Conservation (phyloP, 1,140 invertebrate genomes). For the Scaptomyza graminum region DNA sequence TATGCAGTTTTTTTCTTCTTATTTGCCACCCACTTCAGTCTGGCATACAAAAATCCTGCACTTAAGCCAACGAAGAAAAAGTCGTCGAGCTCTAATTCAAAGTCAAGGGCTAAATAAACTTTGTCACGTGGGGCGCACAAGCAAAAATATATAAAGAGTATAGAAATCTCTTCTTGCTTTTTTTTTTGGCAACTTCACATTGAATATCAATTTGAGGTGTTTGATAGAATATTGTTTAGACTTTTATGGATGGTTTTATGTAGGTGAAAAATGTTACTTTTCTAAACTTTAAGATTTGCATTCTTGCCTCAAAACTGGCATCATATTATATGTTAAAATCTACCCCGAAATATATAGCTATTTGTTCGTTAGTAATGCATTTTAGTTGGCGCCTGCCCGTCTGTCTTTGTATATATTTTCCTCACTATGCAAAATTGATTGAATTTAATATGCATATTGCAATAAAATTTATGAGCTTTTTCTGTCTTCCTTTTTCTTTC, state of each 20-base stretch:
- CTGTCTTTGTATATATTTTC: constrained; percentile 16
- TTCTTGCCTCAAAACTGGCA: too few relatives aligned
- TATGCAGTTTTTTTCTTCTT: constrained; percentile 33
- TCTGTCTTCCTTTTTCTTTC: constrained; percentile 4
- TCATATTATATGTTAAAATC: neutral
- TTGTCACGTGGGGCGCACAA: constrained; percentile 53
- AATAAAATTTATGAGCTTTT: constrained; percentile 68
- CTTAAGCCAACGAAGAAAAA: constrained; percentile 12
- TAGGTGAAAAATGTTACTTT: too few relatives aligned
- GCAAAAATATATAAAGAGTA: neutral
- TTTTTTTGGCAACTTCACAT: neutral
- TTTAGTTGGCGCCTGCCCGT: constrained; percentile 13
- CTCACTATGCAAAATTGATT: constrained; percentile 63
- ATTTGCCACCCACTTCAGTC: too few relatives aligned
- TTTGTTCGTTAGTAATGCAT: neutral
- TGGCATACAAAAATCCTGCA: constrained; percentile 23
- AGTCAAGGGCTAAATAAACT: constrained; percentile 79
- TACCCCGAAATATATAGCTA: constrained; percentile 1
- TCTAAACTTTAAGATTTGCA: neutral
- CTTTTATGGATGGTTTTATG: too few relatives aligned
- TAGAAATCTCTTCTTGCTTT: constrained; percentile 12
- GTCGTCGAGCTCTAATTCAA: constrained; percentile 57
- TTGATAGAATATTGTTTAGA: too few relatives aligned
- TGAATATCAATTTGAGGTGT: neutral
- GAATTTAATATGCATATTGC: constrained; percentile 81